Evolutionary conservation across 2,797 vertebrate species (phyloP).

Genomic region (Danio kyathit): DNA sequence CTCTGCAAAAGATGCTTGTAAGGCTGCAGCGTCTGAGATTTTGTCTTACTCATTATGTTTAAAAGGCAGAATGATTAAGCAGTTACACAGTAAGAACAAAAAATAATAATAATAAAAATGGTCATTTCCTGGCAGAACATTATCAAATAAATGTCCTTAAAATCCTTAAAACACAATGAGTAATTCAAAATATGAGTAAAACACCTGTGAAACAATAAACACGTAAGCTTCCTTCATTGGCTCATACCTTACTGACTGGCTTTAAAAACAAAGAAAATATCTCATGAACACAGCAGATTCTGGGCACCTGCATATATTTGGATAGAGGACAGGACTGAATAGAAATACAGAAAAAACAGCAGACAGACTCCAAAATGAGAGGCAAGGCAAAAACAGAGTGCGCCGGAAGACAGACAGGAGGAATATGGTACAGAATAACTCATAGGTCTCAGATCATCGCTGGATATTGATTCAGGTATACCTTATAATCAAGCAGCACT

Average conservation of each 20-base stretch:
- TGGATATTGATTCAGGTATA: slow-evolving; percentile 69
- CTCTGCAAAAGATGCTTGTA: background rate
- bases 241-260: too few relatives aligned
- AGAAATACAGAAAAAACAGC: background rate
- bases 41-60: background rate
- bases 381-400: background rate
- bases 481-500: slow-evolving; percentile 68
- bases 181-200: background rate
- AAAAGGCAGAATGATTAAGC: background rate
- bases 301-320: background rate
- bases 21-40: background rate
- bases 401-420: slow-evolving; percentile 37
- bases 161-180: too few relatives aligned
- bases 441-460: slow-evolving; percentile 62
- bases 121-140: too few relatives aligned
- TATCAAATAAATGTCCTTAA: too few relatives aligned
- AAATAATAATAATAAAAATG: too few relatives aligned
- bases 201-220: background rate
- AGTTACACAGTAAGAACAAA: too few relatives aligned
- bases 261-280: background rate
- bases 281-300: slow-evolving; percentile 7
- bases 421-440: slow-evolving; percentile 40
- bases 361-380: background rate
- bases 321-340: background rate
- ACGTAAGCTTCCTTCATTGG: background rate